These are phyloP conservation scores for Tautogolabrus adspersus DNA, from an alignment of 2,113 vertebrate species.

Conservation along the genomic window DNA sequence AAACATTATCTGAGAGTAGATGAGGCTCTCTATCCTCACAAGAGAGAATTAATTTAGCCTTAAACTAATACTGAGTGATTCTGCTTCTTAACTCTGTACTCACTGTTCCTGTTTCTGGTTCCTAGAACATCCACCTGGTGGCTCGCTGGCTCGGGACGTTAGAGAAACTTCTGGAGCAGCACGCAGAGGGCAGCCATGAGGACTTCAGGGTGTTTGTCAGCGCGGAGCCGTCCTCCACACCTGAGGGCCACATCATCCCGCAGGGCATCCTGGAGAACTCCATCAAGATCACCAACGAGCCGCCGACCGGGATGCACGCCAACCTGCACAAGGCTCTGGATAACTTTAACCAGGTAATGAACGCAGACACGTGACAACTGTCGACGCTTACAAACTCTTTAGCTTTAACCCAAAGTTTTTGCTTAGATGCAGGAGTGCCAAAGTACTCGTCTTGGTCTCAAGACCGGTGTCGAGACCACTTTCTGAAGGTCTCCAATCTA, in stretches of 20 bases:
- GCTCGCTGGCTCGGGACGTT: conserved; percentile 91
- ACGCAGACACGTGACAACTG: not conserved
- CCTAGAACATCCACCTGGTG: conserved; percentile 95
- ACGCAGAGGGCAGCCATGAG: conserved; percentile 83
- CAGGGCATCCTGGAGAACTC: conserved; percentile 95
- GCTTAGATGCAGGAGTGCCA: no score
- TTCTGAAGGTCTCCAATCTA: no score
- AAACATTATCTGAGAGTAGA: conserved; percentile 33
- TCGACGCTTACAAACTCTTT: no score
- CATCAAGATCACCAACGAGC: conserved; percentile 96
- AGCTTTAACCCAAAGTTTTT: no score
- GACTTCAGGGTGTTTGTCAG: conserved; percentile 92
- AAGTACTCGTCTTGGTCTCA: no score
- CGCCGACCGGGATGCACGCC: conserved; percentile 91
- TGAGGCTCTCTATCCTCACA: conserved; percentile 11
- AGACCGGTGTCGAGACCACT: no score
- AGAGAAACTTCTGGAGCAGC: conserved; percentile 93
- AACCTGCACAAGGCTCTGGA: conserved; percentile 97
- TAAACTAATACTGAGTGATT: not conserved
- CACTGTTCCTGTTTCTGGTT: not conserved
- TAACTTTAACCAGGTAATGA: conserved; percentile 94
- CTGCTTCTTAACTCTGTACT: not conserved
- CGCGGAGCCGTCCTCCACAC: conserved; percentile 89
- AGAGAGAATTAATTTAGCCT: conserved; percentile 12
- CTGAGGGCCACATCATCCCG: conserved; percentile 89